Evolutionary conservation across 1,140 invertebrate genomes (phyloP).

Genomic region (Nephila pilipes): DNA sequence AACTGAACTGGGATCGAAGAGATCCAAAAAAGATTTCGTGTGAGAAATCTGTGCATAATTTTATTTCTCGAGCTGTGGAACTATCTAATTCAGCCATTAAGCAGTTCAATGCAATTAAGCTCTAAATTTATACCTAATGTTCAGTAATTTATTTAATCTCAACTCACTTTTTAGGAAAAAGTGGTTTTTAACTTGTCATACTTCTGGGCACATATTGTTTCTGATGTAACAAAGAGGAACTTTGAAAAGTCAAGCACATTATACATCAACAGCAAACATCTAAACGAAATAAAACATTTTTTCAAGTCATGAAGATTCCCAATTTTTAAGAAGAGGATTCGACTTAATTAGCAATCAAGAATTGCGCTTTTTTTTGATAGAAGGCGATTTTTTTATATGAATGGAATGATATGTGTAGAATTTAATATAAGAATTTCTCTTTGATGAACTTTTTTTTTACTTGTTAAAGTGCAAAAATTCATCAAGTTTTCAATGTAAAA

Average conservation of each 20-base stretch:
- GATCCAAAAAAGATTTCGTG: neutral
- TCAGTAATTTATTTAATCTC: neutral
- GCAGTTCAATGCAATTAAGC: neutral
- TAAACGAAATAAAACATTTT: slow-evolving; percentile 38
- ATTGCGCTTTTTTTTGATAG: too few relatives aligned
- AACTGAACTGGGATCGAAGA: neutral
- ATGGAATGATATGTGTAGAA: too few relatives aligned
- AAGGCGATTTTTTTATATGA: too few relatives aligned
- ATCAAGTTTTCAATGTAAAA: too few relatives aligned
- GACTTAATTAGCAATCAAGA: too few relatives aligned
- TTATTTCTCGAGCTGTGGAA: neutral
- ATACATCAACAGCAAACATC: slow-evolving; percentile 48
- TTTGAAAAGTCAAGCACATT: slow-evolving; percentile 17
- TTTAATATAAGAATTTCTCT: too few relatives aligned
- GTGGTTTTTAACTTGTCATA: neutral
- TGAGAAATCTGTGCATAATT: neutral
- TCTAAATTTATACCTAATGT: slow-evolving; percentile 3
- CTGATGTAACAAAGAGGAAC: neutral
- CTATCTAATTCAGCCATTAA: neutral
- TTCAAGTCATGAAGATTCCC: neutral
- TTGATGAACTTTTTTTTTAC: too few relatives aligned
- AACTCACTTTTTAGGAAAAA: neutral
- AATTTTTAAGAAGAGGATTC: neutral
- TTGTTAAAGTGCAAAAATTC: too few relatives aligned
- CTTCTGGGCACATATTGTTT: neutral